A percentile compares a stretch with the other conserved stretches of the same genome.
Evolutionary conservation across 2,113 vertebrate species (phyloP).

Genomic region (Empidonax alnorum): DNA sequence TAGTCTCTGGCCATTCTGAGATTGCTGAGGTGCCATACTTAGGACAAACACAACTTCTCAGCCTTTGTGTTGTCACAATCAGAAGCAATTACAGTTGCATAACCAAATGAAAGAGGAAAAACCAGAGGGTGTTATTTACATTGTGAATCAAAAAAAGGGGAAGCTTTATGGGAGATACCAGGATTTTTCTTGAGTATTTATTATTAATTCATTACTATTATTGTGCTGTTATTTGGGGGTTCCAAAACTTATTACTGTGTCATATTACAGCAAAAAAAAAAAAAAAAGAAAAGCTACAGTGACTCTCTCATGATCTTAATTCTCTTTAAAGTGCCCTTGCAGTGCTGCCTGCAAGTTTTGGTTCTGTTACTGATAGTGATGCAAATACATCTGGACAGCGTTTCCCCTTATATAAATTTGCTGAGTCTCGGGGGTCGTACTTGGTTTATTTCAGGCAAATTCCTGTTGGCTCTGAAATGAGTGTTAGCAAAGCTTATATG

Average conservation of each 20-base stretch:
- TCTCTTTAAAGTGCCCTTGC: neutral
- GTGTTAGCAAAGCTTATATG: neutral
- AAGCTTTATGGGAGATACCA: neutral
- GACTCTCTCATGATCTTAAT: neutral
- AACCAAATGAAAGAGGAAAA: neutral
- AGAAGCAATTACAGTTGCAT: neutral
- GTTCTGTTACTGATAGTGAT: neutral
- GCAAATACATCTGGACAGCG: conserved; percentile 36
- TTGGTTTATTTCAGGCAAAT: conserved; percentile 34
- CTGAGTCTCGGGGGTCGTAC: neutral
- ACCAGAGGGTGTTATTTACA: neutral
- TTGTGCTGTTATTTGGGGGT: neutral
- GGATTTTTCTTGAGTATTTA: neutral
- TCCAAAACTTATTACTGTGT: neutral
- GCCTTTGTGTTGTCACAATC: neutral
- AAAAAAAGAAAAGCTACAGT: neutral
- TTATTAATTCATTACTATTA: neutral
- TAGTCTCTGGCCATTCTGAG: neutral
- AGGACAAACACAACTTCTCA: neutral
- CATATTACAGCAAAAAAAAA: neutral
- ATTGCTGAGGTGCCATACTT: too few species aligned
- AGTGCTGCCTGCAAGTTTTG: neutral
- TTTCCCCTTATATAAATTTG: conserved; percentile 11
- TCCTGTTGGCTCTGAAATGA: conserved; percentile 11
- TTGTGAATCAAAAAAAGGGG: neutral